Evolutionary conservation across 2,888 invertebrate genomes (phyloP).

Genomic region (Parnassius glacialis): DNA sequence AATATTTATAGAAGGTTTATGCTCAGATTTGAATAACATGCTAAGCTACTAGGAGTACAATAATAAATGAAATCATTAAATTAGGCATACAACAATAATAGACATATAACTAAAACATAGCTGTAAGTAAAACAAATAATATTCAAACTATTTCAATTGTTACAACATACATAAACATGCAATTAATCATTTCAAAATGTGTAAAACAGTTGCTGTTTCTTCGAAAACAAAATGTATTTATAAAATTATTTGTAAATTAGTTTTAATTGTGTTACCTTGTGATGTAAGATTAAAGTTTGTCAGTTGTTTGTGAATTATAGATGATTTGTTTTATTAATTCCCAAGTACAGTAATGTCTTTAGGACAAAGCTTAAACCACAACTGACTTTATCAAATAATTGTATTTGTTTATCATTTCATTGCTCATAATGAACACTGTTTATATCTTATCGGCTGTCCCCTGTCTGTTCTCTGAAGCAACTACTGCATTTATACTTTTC

Average conservation of each 20-base stretch:
- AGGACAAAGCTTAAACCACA: slow-evolving; percentile 30
- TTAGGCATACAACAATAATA: slow-evolving; percentile 31
- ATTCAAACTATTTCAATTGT: slow-evolving; percentile 23
- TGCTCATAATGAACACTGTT: slow-evolving; percentile 34
- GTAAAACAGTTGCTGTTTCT: background rate
- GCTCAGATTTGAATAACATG: slow-evolving; percentile 8
- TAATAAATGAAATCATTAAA: slow-evolving; percentile 33
- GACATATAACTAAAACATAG: slow-evolving; percentile 22
- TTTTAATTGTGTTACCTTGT: slow-evolving; percentile 23
- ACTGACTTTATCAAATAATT: slow-evolving; percentile 45
- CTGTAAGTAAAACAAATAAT: slow-evolving; percentile 2
- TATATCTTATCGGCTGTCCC: slow-evolving; percentile 34
- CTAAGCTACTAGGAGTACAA: slow-evolving; percentile 42
- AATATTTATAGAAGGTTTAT: slow-evolving; percentile 1
- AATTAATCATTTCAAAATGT: background rate
- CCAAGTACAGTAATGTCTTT: slow-evolving; percentile 27
- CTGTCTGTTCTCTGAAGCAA: slow-evolving; percentile 36
- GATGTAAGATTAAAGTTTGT: slow-evolving; percentile 18
- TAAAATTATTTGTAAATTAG: slow-evolving; percentile 15
- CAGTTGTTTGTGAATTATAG: slow-evolving; percentile 15
- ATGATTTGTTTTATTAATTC: slow-evolving; percentile 5
- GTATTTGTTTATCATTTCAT: slow-evolving; percentile 41
- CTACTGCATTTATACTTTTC: slow-evolving; percentile 41
- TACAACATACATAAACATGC: slow-evolving; percentile 2
- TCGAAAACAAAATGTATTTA: slow-evolving; percentile 19